These are phyloP conservation scores for Crotalus helleri DNA, from an alignment of 2,113 vertebrate genomes.

Conservation along the genomic window DNA sequence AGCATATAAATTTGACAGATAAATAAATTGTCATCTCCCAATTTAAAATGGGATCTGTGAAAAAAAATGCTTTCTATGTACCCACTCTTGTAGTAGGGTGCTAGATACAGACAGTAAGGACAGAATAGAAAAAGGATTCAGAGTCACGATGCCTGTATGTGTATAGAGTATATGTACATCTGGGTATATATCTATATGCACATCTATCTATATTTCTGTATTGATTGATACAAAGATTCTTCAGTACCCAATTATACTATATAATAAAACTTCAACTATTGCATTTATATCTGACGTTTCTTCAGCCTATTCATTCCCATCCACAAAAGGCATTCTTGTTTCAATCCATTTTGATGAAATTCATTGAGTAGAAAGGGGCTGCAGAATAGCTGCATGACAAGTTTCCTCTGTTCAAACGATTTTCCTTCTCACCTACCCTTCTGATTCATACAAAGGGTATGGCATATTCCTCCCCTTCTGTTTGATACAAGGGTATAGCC, in stretches of 20 bases:
- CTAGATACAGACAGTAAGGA: background rate
- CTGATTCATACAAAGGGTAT: conserved; percentile 38
- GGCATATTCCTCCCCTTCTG: conserved; percentile 21
- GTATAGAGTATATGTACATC: background rate
- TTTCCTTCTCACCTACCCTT: conserved; percentile 43
- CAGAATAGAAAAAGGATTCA: background rate
- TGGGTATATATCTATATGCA: background rate
- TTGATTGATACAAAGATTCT: background rate
- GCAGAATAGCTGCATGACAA: conserved; percentile 58
- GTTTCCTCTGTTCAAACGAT: conserved; percentile 58
- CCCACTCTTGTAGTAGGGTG: background rate
- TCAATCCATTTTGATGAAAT: conserved; percentile 55
- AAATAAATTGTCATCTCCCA: background rate
- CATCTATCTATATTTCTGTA: background rate
- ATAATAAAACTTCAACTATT: conserved; percentile 48
- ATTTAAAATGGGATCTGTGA: background rate
- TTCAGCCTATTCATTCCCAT: conserved; percentile 50
- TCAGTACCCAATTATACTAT: conserved; percentile 51
- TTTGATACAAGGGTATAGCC: conserved; percentile 39
- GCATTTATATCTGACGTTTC: conserved; percentile 55
- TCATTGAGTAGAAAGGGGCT: conserved; percentile 41
- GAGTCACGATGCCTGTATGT: background rate
- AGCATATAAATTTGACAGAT: background rate
- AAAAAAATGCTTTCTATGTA: background rate
- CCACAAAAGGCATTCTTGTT: conserved; percentile 61